A percentile compares a stretch with the other conserved stretches of the same genome.
Conservation (phyloP, 2,888 invertebrate species). For the Torymus texanus region DNA sequence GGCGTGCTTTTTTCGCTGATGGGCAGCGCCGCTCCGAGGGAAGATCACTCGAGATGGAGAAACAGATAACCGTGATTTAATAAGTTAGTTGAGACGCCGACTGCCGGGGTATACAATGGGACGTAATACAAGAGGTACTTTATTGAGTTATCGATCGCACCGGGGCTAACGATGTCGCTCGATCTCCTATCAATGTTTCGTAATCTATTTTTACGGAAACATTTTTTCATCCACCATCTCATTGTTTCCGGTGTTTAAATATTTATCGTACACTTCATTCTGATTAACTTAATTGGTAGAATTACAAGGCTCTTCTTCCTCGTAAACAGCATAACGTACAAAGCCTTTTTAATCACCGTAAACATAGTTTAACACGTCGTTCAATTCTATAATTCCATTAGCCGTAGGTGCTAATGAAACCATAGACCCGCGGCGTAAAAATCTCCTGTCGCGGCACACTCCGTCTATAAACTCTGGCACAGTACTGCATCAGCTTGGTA, state of each 20-base stretch:
- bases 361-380: neutral
- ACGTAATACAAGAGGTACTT: neutral
- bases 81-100: neutral
- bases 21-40: no score
- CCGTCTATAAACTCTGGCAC: neutral
- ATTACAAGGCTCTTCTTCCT: no score
- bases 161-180: no score
- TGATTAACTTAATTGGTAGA: no score
- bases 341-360: neutral
- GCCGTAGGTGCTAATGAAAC: constrained; percentile 30
- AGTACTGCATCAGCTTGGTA: neutral
- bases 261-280: no score
- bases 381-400: constrained; percentile 5
- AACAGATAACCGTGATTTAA: constrained; percentile 1
- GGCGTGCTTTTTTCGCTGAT: no score
- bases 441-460: neutral
- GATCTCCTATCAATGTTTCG: no score
- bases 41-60: neutral
- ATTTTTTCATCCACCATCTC: no score
- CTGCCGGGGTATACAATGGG: neutral
- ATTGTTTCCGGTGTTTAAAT: no score
- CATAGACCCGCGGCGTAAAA: constrained; percentile 8
- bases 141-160: no score
- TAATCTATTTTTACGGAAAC: no score
- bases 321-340: no score